Evolutionary conservation across 2,888 invertebrate genomes (phyloP).

Genomic region (Cybosia mesomella): DNA sequence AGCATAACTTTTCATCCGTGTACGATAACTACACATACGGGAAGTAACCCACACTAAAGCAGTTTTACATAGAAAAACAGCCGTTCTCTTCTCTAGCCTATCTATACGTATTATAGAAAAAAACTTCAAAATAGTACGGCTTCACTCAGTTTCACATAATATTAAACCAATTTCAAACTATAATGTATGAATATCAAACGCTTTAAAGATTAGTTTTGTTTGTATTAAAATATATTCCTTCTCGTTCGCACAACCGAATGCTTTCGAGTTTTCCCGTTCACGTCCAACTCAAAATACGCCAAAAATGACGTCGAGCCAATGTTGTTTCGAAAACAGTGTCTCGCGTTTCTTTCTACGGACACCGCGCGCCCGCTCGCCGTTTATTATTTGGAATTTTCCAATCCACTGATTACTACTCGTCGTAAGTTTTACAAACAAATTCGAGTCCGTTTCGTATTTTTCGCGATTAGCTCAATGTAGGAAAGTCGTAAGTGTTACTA

Average conservation of each 20-base stretch:
- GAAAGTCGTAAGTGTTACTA: constrained; percentile 78
- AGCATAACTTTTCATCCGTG: constrained; percentile 57
- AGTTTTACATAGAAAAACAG: constrained; percentile 83
- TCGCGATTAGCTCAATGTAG: constrained; percentile 82
- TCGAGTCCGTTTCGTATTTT: constrained; percentile 82
- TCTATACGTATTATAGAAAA: constrained; percentile 77
- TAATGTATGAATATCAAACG: constrained; percentile 64
- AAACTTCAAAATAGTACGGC: constrained; percentile 86
- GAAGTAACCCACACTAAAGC: constrained; percentile 75
- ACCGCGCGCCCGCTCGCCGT: constrained; percentile 77
- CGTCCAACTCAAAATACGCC: constrained; percentile 86
- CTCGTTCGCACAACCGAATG: constrained; percentile 81
- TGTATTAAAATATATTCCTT: constrained; percentile 61
- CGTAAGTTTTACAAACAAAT: constrained; percentile 85
- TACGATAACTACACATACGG: constrained; percentile 80
- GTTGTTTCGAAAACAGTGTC: constrained; percentile 86
- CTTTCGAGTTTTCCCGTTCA: constrained; percentile 86
- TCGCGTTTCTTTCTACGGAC: constrained; percentile 80
- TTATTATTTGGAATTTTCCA: constrained; percentile 88
- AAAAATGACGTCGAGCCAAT: constrained; percentile 85
- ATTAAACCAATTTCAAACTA: constrained; percentile 69
- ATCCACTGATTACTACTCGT: constrained; percentile 84
- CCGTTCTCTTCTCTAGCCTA: constrained; percentile 77
- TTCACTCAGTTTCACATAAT: constrained; percentile 70
- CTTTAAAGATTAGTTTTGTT: constrained; percentile 76